phyloP scores from a whole-genome alignment of 2,888 invertebrate species.

The Pristionchus mayeri region DNA sequence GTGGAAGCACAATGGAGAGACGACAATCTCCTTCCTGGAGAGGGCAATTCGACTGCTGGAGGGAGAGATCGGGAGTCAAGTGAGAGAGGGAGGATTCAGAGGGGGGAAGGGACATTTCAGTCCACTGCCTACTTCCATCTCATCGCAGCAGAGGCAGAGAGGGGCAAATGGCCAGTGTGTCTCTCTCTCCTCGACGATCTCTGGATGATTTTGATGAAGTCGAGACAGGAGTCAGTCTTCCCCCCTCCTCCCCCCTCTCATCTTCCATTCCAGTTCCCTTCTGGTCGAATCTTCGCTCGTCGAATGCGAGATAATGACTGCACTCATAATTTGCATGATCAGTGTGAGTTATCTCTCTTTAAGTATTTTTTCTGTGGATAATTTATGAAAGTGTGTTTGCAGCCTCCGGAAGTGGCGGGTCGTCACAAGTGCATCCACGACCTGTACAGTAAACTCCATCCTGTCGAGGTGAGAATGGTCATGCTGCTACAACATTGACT shows the following conservation, averaged over 20 bases:
- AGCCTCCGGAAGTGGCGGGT: conserved; percentile 38
- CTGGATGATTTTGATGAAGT: conserved; percentile 53
- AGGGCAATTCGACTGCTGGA: conserved; percentile 31
- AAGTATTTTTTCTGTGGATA: neutral
- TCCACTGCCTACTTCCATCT: conserved; percentile 34
- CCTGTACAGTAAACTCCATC: conserved; percentile 38
- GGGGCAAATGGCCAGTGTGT: conserved; percentile 32
- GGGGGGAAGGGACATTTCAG: conserved; percentile 9
- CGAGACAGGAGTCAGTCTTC: conserved; percentile 42
- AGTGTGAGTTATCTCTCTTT: conserved; percentile 36
- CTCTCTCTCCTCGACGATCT: conserved; percentile 49
- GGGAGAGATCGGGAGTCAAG: conserved; percentile 22
- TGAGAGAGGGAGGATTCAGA: neutral
- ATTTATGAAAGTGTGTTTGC: neutral
- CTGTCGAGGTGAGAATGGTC: neutral
- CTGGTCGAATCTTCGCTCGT: conserved; percentile 46
- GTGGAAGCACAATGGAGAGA: conserved; percentile 22
- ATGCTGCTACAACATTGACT: neutral
- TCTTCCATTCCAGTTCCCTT: conserved; percentile 41
- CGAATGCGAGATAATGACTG: conserved; percentile 51
- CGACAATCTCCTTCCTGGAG: neutral
- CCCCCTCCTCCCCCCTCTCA: neutral
- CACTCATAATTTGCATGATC: conserved; percentile 41
- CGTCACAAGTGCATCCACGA: conserved; percentile 32
- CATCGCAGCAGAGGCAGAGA: neutral